Conservation (phyloP, 53 echinoderm and acorn worm genomes). For the Actinopyga echinites region DNA sequence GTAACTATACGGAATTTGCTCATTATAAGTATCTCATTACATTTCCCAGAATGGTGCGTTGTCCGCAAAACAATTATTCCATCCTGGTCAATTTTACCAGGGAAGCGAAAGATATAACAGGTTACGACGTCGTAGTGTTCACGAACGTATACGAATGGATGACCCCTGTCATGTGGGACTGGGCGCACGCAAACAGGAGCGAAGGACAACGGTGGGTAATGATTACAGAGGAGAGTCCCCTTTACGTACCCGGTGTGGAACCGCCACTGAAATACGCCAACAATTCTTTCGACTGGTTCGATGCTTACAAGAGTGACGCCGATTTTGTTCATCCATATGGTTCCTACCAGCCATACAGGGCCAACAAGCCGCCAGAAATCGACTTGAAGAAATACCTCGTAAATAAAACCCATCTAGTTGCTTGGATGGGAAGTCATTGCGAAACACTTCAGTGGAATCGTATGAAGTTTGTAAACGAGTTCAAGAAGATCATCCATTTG, state of each 20-base stretch:
- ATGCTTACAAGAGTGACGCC: conserved; percentile 29
- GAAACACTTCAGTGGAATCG: conserved; percentile 38
- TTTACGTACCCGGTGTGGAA: conserved; percentile 31
- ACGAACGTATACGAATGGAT: conserved; percentile 33
- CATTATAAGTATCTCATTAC: conserved; percentile 37
- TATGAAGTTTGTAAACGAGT: conserved; percentile 8
- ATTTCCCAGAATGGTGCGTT: not conserved
- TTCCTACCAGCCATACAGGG: not conserved
- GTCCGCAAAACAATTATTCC: not conserved
- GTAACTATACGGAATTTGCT: conserved; percentile 24
- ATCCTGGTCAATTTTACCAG: conserved; percentile 13
- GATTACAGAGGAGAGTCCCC: conserved; percentile 34
- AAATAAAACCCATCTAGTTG: conserved; percentile 16
- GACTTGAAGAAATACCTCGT: conserved; percentile 2
- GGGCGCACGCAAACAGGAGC: conserved; percentile 17
- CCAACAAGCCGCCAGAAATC: not conserved
- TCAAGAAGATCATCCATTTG: not conserved
- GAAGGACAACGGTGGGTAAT: conserved; percentile 32
- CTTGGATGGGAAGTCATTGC: conserved; percentile 44
- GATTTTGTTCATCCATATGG: conserved; percentile 35
- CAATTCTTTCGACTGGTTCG: conserved; percentile 17
- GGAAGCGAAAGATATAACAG: not conserved
- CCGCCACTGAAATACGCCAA: conserved; percentile 12
- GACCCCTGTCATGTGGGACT: conserved; percentile 33
- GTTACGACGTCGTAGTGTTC: conserved; percentile 14